Percentiles rank a stretch among this genome's conserved stretches.
Conservation (phyloP, 2,888 invertebrate genomes). For the Gnatocerus cornutus region DNA sequence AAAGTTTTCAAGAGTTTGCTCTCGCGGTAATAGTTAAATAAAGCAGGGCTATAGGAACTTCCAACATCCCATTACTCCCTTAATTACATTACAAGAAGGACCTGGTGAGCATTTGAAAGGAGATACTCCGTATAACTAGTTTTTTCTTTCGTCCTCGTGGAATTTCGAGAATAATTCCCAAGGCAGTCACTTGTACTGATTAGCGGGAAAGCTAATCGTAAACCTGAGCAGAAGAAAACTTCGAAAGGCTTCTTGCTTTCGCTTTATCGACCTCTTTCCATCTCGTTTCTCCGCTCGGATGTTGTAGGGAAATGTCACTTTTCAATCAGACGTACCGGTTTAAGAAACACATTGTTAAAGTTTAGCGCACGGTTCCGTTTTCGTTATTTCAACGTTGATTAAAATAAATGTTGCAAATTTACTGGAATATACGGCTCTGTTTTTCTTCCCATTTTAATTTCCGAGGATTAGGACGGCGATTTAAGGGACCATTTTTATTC, state of each 20-base stretch:
- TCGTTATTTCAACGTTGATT: conserved; percentile 31
- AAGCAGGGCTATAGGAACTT: conserved; percentile 45
- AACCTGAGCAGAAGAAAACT: conserved; percentile 36
- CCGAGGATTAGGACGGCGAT: conserved; percentile 17
- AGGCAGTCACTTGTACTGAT: conserved; percentile 55
- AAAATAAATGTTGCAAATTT: conserved; percentile 42
- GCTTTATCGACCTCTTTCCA: conserved; percentile 21
- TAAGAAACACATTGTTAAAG: conserved; percentile 33
- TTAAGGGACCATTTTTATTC: no score
- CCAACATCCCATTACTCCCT: conserved; percentile 48
- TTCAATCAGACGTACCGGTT: conserved; percentile 26
- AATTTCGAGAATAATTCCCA: conserved; percentile 51
- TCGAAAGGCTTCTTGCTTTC: conserved; percentile 13
- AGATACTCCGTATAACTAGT: conserved; percentile 44
- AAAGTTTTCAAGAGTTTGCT: conserved; percentile 21
- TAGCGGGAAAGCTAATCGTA: conserved; percentile 54
- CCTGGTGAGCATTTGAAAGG: conserved; percentile 45
- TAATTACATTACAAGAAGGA: conserved; percentile 48
- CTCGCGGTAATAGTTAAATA: conserved; percentile 41
- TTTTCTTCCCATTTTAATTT: conserved; percentile 14
- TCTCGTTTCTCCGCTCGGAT: conserved; percentile 14
- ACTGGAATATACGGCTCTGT: conserved; percentile 17
- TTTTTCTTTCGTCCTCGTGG: conserved; percentile 39
- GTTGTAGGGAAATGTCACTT: conserved; percentile 23
- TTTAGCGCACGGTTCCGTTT: conserved; percentile 28